Evolutionary conservation across 2,888 invertebrate species (phyloP).

Genomic region (Ellobium chinense): DNA sequence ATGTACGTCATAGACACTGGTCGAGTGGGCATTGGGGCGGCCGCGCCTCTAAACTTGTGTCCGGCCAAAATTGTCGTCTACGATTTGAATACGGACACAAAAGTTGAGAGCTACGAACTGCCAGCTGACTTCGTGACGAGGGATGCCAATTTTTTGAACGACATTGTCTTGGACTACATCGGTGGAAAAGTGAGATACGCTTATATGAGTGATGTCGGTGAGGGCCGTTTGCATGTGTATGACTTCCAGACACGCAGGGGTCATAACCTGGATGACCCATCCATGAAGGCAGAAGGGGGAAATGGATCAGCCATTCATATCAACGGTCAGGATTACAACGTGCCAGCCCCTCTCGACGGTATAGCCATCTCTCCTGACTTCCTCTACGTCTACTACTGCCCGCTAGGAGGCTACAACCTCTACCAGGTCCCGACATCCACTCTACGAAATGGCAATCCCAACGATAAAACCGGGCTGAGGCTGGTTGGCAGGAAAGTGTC

Average conservation of each 20-base stretch:
- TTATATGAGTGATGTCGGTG: constrained; percentile 64
- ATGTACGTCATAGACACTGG: constrained; percentile 72
- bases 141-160: constrained; percentile 62
- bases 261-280: constrained; percentile 56
- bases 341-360: constrained; percentile 60
- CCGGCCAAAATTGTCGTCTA: constrained; percentile 67
- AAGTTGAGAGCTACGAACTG: constrained; percentile 58
- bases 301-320: constrained; percentile 52
- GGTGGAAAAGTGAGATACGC: constrained; percentile 60
- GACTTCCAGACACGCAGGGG: constrained; percentile 56
- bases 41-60: constrained; percentile 52
- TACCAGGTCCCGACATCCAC: constrained; percentile 60
- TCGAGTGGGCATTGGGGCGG: constrained; percentile 24
- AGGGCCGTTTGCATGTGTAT: constrained; percentile 61
- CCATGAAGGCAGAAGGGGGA: constrained; percentile 54
- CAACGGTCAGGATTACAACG: constrained; percentile 43
- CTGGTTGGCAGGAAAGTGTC: constrained; percentile 60
- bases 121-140: constrained; percentile 58
- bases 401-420: constrained; percentile 58
- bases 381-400: constrained; percentile 62
- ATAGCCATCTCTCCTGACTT: constrained; percentile 69
- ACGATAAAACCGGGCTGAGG: constrained; percentile 40
- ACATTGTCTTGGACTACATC: constrained; percentile 66
- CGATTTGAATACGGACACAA: constrained; percentile 55
- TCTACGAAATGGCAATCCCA: constrained; percentile 49